Evolutionary conservation across 2,797 vertebrate species (phyloP).

Genomic region (Crax fasciolata): DNA sequence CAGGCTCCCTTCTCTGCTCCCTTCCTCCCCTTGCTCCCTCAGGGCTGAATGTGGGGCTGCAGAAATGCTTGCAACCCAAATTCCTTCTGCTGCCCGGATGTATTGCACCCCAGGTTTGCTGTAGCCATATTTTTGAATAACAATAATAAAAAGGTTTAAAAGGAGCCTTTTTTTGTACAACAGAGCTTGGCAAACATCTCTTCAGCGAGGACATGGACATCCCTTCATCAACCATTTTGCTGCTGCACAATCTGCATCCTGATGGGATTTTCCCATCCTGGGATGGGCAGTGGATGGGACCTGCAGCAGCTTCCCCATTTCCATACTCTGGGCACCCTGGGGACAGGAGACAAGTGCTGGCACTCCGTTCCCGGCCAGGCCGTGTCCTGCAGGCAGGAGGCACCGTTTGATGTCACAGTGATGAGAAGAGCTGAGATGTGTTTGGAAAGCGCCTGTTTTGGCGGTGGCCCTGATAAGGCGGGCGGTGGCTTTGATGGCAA

Average conservation of each 20-base stretch:
- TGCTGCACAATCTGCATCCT: not conserved
- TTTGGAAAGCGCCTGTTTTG: not conserved
- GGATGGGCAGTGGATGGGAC: not conserved
- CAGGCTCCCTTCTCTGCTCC: not conserved
- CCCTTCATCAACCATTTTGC: not conserved
- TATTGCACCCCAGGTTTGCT: not conserved
- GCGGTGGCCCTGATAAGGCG: conserved; percentile 1
- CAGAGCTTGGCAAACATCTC: not conserved
- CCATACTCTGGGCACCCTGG: not conserved
- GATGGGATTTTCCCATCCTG: not conserved
- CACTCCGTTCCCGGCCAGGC: conserved; percentile 20
- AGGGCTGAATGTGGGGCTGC: not conserved
- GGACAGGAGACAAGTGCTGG: rapidly evolving
- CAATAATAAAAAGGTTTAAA: not conserved
- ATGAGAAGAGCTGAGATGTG: not conserved
- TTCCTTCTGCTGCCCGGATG: not conserved
- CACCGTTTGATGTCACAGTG: not conserved
- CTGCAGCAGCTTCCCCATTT: rapidly evolving
- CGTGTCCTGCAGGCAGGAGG: conserved; percentile 53
- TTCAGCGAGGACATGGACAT: not conserved
- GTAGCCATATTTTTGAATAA: rapidly evolving
- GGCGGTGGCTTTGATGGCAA: not conserved
- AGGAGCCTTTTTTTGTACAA: not conserved
- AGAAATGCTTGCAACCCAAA: not conserved
- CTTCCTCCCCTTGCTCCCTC: rapidly evolving